Conservation (phyloP, 2,888 invertebrate genomes). For the Dryobotodes eremita region DNA sequence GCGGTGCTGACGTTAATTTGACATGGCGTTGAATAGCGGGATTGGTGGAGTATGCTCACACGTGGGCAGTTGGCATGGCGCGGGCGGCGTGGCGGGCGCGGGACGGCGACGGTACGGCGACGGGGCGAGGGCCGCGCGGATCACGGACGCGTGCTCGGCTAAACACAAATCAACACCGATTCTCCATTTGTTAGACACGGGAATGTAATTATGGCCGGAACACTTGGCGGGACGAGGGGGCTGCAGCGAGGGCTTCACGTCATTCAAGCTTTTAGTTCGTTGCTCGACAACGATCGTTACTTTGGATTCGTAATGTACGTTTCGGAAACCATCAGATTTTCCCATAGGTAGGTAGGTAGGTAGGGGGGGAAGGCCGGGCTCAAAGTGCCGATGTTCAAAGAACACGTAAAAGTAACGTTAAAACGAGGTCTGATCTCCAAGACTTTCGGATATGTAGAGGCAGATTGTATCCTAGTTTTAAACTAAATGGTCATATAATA, state of each 20-base stretch:
- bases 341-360: constrained; percentile 8
- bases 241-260: constrained; percentile 77
- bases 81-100: constrained; percentile 25
- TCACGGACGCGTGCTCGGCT: constrained; percentile 84
- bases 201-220: constrained; percentile 91
- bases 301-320: constrained; percentile 81
- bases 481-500: no score
- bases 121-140: constrained; percentile 75
- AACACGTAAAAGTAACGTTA: no score
- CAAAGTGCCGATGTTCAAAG: no score
- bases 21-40: constrained; percentile 27
- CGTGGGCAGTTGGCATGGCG: constrained; percentile 34
- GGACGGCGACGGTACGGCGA: constrained; percentile 47
- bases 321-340: constrained; percentile 74
- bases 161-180: constrained; percentile 92
- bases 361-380: background rate
- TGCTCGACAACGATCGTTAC: constrained; percentile 87
- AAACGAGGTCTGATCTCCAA: no score
- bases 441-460: no score
- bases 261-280: constrained; percentile 89
- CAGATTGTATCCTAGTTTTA: no score
- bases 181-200: constrained; percentile 92
- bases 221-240: constrained; percentile 82
- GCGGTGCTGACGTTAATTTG: constrained; percentile 51
- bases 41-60: constrained; percentile 45